Evolutionary conservation across 2,797 vertebrate genomes (phyloP).

Genomic region (Cyprinella venusta): DNA sequence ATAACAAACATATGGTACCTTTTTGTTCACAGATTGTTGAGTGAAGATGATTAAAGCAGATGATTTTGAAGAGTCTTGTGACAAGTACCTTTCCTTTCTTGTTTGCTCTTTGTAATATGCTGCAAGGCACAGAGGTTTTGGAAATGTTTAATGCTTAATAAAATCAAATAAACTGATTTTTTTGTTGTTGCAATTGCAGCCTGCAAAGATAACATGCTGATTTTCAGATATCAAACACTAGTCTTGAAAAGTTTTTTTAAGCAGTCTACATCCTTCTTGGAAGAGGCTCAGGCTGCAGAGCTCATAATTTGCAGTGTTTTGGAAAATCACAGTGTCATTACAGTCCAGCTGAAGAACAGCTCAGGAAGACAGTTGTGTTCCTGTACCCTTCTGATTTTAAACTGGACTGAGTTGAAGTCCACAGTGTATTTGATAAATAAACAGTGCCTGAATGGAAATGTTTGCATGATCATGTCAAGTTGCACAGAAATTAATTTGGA

Average conservation of each 20-base stretch:
- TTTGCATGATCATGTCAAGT: slow-evolving; percentile 18
- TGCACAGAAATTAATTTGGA: slow-evolving; percentile 26
- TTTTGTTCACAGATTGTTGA: slow-evolving; percentile 47
- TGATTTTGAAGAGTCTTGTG: slow-evolving; percentile 25
- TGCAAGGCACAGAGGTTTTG: slow-evolving; percentile 29
- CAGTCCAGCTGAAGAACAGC: neutral
- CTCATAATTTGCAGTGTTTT: slow-evolving; percentile 21
- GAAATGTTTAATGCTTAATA: slow-evolving; percentile 24
- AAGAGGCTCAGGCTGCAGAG: neutral
- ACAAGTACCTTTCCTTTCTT: slow-evolving; percentile 16
- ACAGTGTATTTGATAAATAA: slow-evolving; percentile 18
- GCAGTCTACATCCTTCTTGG: neutral
- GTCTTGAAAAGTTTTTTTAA: slow-evolving; percentile 1
- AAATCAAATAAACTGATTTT: neutral
- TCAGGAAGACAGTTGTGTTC: neutral
- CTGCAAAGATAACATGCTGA: neutral
- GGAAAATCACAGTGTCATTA: slow-evolving; percentile 4
- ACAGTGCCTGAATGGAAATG: neutral
- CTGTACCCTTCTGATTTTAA: neutral
- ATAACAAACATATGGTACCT: neutral
- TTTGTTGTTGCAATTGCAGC: neutral
- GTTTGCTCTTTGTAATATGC: slow-evolving; percentile 34
- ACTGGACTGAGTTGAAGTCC: neutral
- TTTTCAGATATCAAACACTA: slow-evolving; percentile 11
- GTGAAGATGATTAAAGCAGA: slow-evolving; percentile 20